Conservation (phyloP, 2,113 vertebrate species). For the Pyxicephalus adspersus region DNA sequence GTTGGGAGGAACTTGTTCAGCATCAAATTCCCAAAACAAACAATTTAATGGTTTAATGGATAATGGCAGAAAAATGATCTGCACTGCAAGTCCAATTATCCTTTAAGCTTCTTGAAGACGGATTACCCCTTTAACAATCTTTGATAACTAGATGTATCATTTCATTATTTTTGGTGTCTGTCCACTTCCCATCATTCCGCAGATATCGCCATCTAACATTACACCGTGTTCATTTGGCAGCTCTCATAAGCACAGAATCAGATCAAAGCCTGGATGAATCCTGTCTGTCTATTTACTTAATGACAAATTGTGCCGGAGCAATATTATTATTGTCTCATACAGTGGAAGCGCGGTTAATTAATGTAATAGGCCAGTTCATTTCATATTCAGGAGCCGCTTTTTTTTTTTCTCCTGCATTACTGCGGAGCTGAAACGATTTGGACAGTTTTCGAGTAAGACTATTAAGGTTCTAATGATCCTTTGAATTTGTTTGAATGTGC, state of each 20-base stretch:
- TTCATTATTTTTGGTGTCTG: background rate
- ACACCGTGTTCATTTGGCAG: background rate
- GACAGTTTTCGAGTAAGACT: slow-evolving; percentile 33
- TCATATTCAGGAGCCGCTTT: background rate
- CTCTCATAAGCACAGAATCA: background rate
- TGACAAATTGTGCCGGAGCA: background rate
- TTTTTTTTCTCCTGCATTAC: slow-evolving; percentile 5
- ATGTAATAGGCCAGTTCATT: slow-evolving; percentile 16
- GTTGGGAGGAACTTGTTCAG: no score
- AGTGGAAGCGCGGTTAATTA: slow-evolving; percentile 28
- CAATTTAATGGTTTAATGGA: no score
- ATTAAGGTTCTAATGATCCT: slow-evolving; percentile 51
- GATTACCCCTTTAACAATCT: background rate
- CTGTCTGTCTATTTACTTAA: slow-evolving; percentile 35
- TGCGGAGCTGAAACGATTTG: slow-evolving; percentile 23
- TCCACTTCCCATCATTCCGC: background rate
- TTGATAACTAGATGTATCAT: background rate
- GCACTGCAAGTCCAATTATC: no score
- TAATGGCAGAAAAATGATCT: no score
- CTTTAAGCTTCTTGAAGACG: no score
- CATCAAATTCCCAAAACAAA: no score
- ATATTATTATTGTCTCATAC: slow-evolving; percentile 11
- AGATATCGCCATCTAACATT: background rate
- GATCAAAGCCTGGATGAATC: background rate
- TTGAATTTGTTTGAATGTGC: slow-evolving; percentile 41